A percentile compares a stretch with the other conserved stretches of the same genome.
Evolutionary conservation across 2,797 vertebrate genomes (phyloP).

Genomic region (Austrolebias charrua): DNA sequence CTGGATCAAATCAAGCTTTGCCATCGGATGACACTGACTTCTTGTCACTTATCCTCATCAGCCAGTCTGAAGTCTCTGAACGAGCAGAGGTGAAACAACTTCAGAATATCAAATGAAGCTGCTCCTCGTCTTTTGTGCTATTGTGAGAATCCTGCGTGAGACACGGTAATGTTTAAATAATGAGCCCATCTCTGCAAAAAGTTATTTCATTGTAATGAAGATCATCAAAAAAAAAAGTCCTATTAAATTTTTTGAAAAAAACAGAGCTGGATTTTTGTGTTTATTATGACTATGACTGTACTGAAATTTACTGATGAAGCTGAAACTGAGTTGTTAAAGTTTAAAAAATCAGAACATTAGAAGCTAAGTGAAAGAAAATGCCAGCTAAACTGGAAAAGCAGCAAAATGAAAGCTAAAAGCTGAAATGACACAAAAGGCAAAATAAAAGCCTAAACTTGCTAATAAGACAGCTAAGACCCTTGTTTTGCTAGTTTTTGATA

Average conservation of each 20-base stretch:
- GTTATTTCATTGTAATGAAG: conserved; percentile 15
- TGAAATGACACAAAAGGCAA: no score
- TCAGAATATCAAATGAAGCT: conserved; percentile 52
- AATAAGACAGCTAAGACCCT: no score
- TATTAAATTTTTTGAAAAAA: no score
- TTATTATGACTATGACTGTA: no score
- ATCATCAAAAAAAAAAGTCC: neutral
- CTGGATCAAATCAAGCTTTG: conserved; percentile 47
- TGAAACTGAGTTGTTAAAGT: no score
- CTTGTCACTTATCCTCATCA: conserved; percentile 33
- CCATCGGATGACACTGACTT: conserved; percentile 34
- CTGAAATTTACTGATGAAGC: no score
- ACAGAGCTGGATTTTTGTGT: neutral
- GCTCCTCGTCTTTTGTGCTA: conserved; percentile 22
- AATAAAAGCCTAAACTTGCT: no score
- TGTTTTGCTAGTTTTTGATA: no score
- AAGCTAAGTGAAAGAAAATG: no score
- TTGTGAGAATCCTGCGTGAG: conserved; percentile 3
- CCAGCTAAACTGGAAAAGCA: no score
- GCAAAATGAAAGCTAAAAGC: no score
- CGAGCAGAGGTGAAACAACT: conserved; percentile 45
- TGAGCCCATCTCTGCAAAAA: conserved; percentile 35
- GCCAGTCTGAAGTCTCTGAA: conserved; percentile 38
- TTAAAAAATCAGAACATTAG: no score
- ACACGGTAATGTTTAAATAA: conserved; percentile 44